phyloP scores from a whole-genome alignment of 2,797 vertebrate species.

The Rhynchonycteris naso region DNA sequence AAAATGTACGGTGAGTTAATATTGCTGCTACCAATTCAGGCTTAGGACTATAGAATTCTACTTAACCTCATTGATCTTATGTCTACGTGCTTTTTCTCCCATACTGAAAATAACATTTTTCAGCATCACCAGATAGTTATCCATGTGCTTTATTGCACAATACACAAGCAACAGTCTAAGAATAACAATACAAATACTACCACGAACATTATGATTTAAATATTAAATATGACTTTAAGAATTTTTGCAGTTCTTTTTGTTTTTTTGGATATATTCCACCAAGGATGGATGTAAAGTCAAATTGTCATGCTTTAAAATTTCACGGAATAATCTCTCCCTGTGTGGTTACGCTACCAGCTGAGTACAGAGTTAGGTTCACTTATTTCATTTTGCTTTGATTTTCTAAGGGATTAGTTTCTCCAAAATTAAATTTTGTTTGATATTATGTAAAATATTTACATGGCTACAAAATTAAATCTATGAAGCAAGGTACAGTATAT shows the following conservation, averaged over 20 bases:
- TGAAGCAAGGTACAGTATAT: conserved; percentile 40
- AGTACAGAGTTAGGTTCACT: background rate
- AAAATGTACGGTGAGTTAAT: conserved; percentile 35
- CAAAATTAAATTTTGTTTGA: conserved; percentile 60
- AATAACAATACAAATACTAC: background rate
- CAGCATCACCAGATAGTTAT: conserved; percentile 30
- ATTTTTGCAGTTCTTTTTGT: conserved; percentile 15
- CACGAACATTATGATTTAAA: background rate
- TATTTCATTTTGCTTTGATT: conserved; percentile 49
- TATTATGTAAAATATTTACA: conserved; percentile 57
- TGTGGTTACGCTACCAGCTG: background rate
- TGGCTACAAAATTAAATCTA: conserved; percentile 53
- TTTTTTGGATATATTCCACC: background rate
- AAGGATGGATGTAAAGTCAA: background rate
- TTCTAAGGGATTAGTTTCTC: conserved; percentile 58
- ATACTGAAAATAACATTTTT: conserved; percentile 43
- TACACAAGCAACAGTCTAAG: background rate
- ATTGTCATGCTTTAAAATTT: background rate
- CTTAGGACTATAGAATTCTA: conserved; percentile 51
- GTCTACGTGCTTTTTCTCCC: background rate
- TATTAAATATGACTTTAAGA: background rate
- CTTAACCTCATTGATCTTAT: conserved; percentile 48
- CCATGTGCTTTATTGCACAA: background rate
- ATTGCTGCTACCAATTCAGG: conserved; percentile 13
- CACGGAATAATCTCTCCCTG: background rate